Evolutionary conservation across 2,797 vertebrate genomes (phyloP).

Genomic region (Rhinella marina): DNA sequence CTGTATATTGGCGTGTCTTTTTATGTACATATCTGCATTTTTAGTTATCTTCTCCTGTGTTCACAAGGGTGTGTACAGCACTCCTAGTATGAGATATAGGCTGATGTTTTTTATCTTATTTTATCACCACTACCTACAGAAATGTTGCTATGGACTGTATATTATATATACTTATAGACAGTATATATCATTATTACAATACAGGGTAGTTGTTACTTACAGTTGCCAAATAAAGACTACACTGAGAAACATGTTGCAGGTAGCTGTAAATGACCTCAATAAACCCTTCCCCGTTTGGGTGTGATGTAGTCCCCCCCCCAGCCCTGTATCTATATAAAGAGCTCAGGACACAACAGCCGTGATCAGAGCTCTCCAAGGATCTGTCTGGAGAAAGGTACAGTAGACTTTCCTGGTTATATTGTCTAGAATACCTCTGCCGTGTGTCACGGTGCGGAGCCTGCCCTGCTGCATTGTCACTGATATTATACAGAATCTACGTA

Average conservation of each 20-base stretch:
- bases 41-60: constrained; percentile 19
- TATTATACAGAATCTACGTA: no score
- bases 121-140: neutral
- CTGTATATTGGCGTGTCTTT: neutral
- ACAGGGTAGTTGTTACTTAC: constrained; percentile 2
- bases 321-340: constrained; percentile 11
- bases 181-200: neutral
- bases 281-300: constrained; percentile 28
- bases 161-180: neutral
- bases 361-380: neutral
- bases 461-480: no score
- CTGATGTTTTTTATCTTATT: neutral
- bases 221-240: constrained; percentile 35
- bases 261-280: constrained; percentile 49
- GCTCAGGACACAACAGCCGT: neutral
- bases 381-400: constrained; percentile 42
- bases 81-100: neutral
- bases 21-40: constrained; percentile 17
- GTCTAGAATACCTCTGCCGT: neutral
- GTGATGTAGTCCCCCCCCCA: neutral
- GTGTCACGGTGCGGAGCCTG: neutral
- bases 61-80: constrained; percentile 10
- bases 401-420: neutral
- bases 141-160: neutral
- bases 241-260: constrained; percentile 27